Conservation (phyloP, 2,113 vertebrate species). For the Heteronetta atricapilla region DNA sequence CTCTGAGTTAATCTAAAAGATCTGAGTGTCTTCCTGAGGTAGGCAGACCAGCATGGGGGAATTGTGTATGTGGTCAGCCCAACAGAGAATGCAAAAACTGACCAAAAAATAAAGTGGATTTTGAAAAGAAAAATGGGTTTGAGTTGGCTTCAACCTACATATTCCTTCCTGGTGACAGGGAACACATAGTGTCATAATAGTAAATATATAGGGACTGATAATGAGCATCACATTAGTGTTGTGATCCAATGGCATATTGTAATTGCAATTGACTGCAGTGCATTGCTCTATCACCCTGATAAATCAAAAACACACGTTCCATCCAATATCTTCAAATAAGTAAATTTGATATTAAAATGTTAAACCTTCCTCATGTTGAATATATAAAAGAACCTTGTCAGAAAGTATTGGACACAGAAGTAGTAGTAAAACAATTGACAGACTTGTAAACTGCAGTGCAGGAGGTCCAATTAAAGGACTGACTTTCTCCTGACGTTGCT, state of each 20-base stretch:
- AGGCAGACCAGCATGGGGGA: not conserved
- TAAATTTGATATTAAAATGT: not conserved
- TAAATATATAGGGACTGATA: fast-evolving
- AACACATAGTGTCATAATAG: fast-evolving
- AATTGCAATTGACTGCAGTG: not conserved
- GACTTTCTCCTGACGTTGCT: not conserved
- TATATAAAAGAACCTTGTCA: not conserved
- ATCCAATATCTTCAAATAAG: not conserved
- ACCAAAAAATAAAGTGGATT: not conserved
- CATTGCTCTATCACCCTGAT: not conserved
- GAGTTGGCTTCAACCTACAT: not conserved
- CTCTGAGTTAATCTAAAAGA: not conserved
- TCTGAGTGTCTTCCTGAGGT: not conserved
- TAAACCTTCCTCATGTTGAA: not conserved
- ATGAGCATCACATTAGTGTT: not conserved
- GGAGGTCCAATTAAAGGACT: not conserved
- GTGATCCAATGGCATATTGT: not conserved
- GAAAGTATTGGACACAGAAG: not conserved
- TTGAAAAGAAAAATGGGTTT: not conserved
- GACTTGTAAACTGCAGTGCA: not conserved
- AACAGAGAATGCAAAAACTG: not conserved
- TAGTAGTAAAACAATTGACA: not conserved
- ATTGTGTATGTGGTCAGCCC: not conserved
- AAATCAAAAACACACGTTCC: not conserved
- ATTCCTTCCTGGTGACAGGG: not conserved